Evolutionary conservation across 2,113 vertebrate genomes (phyloP), one percentile per base, ranked within the genome.

Genomic region (Lethenteron camtschaticum): DNA sequence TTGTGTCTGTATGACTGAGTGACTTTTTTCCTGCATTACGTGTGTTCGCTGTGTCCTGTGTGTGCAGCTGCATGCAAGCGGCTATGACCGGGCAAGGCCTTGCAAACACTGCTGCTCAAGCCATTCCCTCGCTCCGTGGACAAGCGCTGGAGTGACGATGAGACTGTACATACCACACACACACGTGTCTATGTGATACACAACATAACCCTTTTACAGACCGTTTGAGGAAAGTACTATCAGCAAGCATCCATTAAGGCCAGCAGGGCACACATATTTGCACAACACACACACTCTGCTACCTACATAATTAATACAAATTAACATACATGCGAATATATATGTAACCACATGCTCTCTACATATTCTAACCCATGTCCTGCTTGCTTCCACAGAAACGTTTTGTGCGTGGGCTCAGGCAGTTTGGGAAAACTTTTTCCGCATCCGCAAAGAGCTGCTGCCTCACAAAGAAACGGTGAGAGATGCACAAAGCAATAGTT

Each of bases 401-500:
- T 75, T 99, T 99, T 80, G 90, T 91, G 81, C 96, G 96, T 80
- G 94, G 94, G 11, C 80, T 99, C 76, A 78, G 92, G 78, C 94
- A 96, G 78, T 96, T 95, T 75, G 92, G 94, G 77, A 99, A 99
- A 99, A 99, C 89, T 99, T 99, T 86, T 99, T 99, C 84, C 84
- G 90, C 81, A 99, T 99, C 80, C 84, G 90, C 75, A 99, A 96
- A 82, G 94, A 90, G 77, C 83, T 90, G 75, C 85, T 90, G 74
- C 87, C 87, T 76, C 87, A 82, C 81, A 90, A 90, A 83, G 87
- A 90, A 76, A 90, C 87, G 72, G 87, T 89, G 81, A 82, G 85
- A 41, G 41, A 41, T 5, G 41, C 41, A 41, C 41, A 41, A 41
- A 41, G 41, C 41, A 41, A 41, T 5, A 41, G 41, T 5, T 7